These are phyloP conservation scores for Thunnus thynnus DNA, from an alignment of 2,113 vertebrate species.

Conservation along the genomic window DNA sequence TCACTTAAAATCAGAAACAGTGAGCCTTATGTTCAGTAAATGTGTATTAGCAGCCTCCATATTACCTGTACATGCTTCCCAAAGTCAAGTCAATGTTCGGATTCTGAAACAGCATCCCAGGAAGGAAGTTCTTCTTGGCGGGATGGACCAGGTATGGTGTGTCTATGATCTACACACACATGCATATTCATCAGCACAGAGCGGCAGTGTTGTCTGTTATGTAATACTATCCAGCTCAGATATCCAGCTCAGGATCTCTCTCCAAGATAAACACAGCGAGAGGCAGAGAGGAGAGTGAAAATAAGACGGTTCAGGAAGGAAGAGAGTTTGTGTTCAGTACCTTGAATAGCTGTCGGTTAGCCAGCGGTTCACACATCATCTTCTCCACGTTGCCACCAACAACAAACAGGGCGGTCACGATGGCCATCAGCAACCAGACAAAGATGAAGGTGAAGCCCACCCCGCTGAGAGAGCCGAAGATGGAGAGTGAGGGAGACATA, in stretches of 20 bases:
- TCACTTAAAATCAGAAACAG: neutral
- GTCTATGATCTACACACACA: constrained; percentile 90
- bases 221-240: neutral
- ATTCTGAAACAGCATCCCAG: constrained; percentile 90
- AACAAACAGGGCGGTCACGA: constrained; percentile 90
- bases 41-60: constrained; percentile 4
- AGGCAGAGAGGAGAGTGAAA: neutral
- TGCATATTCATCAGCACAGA: constrained; percentile 23
- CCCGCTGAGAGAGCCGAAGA: constrained; percentile 83
- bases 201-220: neutral
- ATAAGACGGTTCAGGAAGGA: neutral
- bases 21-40: neutral
- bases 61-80: constrained; percentile 84
- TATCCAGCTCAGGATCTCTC: neutral
- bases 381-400: constrained; percentile 93
- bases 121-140: constrained; percentile 90
- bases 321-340: constrained; percentile 69
- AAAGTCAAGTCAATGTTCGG: constrained; percentile 89
- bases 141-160: constrained; percentile 92
- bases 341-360: constrained; percentile 91
- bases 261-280: constrained; percentile 6
- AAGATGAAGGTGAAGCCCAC: constrained; percentile 95
- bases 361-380: constrained; percentile 94
- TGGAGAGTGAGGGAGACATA: neutral
- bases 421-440: constrained; percentile 92